Evolutionary conservation across 2,888 invertebrate genomes (phyloP).

Genomic region (Chesias legatella): DNA sequence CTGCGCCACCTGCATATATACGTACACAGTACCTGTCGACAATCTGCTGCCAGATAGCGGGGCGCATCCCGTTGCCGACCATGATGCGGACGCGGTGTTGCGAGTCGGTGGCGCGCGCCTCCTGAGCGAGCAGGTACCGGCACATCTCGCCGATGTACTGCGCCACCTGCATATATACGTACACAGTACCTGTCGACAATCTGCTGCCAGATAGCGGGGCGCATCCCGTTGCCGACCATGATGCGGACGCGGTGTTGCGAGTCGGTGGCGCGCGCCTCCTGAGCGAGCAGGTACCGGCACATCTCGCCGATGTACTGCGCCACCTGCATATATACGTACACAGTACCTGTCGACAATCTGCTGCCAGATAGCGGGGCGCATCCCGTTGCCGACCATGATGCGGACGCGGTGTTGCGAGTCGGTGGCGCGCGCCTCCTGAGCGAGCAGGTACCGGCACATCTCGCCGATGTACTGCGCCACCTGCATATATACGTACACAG

Average conservation of each 20-base stretch:
- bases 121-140: constrained; percentile 85
- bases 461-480: too few relatives aligned
- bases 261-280: constrained; percentile 83
- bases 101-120: constrained; percentile 82
- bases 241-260: constrained; percentile 86
- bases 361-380: constrained; percentile 96
- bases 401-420: constrained; percentile 87
- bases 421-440: constrained; percentile 82
- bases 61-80: constrained; percentile 96
- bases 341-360: constrained; percentile 88
- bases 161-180: too few relatives aligned
- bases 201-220: constrained; percentile 95
- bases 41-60: constrained; percentile 96
- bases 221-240: constrained; percentile 96
- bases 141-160: too few relatives aligned
- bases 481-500: too few relatives aligned
- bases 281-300: too few relatives aligned
- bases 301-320: too few relatives aligned
- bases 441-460: too few relatives aligned
- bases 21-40: constrained; percentile 85
- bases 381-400: constrained; percentile 96
- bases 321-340: too few relatives aligned
- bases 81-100: constrained; percentile 89
- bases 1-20: too few relatives aligned
- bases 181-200: constrained; percentile 88